Conservation (phyloP, 2,888 invertebrate genomes). For the Xanthia togata region DNA sequence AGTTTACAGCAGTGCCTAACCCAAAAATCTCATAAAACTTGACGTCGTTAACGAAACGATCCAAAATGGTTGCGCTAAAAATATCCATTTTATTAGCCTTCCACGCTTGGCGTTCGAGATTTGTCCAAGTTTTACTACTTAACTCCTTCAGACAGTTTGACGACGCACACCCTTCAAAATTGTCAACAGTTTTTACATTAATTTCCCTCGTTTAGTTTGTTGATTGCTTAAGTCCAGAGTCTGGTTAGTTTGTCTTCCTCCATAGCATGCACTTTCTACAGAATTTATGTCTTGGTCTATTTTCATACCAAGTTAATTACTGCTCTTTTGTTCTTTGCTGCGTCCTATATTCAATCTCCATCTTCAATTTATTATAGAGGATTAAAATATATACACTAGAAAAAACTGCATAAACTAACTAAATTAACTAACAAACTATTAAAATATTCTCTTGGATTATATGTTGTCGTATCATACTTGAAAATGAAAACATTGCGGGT, state of each 20-base stretch:
- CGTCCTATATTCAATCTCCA: neutral
- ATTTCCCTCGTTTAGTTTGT: neutral
- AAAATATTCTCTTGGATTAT: neutral
- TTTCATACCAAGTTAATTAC: neutral
- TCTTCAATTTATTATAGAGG: neutral
- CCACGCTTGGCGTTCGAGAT: conserved; percentile 30
- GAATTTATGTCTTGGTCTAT: neutral
- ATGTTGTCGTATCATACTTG: neutral
- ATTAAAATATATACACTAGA: too few species aligned
- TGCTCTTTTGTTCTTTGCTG: neutral
- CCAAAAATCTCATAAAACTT: conserved; percentile 44
- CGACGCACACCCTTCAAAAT: conserved; percentile 32
- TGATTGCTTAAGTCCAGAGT: neutral
- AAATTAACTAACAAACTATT: neutral
- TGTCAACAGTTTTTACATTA: conserved; percentile 16
- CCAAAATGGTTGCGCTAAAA: conserved; percentile 54
- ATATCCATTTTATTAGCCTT: conserved; percentile 53
- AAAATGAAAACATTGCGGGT: neutral
- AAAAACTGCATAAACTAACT: neutral
- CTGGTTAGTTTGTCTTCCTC: neutral
- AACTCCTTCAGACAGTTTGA: conserved; percentile 48
- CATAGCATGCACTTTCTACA: neutral
- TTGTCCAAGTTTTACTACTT: conserved; percentile 42
- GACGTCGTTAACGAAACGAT: conserved; percentile 51
- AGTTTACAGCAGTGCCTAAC: conserved; percentile 18